Evolutionary conservation across 1,140 invertebrate species (phyloP).

Genomic region (Nomia melanderi): DNA sequence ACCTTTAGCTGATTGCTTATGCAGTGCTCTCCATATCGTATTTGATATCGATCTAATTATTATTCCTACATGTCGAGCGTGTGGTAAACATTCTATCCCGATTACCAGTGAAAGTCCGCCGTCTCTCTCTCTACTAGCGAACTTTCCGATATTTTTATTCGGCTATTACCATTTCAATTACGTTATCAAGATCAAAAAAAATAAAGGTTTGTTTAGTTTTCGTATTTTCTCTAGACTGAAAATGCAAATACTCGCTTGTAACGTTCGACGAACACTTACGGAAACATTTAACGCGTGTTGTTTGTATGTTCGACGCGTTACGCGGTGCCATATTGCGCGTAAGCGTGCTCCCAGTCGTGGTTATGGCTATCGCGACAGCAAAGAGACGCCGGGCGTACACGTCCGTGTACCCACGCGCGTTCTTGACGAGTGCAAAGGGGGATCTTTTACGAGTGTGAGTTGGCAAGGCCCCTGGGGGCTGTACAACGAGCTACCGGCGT

Average conservation of each 20-base stretch:
- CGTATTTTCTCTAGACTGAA: no score
- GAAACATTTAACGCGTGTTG: no score
- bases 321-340: neutral
- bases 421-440: constrained; percentile 31
- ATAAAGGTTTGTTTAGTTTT: no score
- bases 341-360: neutral
- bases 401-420: constrained; percentile 11
- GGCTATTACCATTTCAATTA: no score
- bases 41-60: constrained; percentile 11
- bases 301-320: no score
- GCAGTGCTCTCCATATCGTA: neutral
- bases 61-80: neutral
- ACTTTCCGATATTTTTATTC: no score
- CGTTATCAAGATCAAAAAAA: no score
- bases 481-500: constrained; percentile 63
- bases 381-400: neutral
- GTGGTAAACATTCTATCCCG: no score
- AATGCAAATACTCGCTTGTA: no score
- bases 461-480: constrained; percentile 66
- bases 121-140: no score
- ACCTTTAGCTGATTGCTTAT: neutral
- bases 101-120: constrained; percentile 1
- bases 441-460: constrained; percentile 69
- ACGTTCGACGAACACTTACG: no score
- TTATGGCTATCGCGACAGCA: neutral